Base-by-base conservation (phyloP, 30 jellyfish, hydroid and myxozoan species). In the Aurelia aurita region DNA sequence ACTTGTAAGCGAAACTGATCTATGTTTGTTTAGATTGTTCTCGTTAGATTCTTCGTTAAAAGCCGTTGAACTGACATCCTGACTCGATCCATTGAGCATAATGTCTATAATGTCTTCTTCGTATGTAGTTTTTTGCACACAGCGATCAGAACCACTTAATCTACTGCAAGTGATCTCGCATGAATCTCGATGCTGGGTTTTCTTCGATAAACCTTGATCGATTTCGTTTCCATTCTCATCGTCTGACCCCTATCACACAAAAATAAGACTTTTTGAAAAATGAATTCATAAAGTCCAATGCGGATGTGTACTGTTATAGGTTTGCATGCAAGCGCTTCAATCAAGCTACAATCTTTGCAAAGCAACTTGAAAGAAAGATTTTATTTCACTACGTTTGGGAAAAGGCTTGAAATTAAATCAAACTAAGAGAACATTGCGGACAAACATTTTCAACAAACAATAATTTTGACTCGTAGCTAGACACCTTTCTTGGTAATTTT, bases 1-100 rank as follows among this genome's bases (percentile, higher is more conserved):
- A 44, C 93, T 83, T 54, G 93, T 83, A 44, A 83, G 72, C 13
- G 93, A 83, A 16, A 83, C 93, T 3, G 93, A 83, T 23, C 83
- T 77, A 54, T 83, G 86, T 29, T 71, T 83, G 74, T 71, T 83
- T 34, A 83, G 62, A 14, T 60, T 44, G 44, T 62, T 83, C 25
- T 83, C 93, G 13, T 74, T 72, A 27, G 76, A 43, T 53, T 69
- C 84, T 18, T 83, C 93, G 58, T 49, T 39, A 71, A 83, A 83
- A 20, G 86, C 27, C 1, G 59, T 77, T 43, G 88, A 77, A 2
- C 69, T 32, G 55, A 68, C 58, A 25, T 83, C 93, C 8, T 57
- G 69, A 60, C 91, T 67, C 20, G 93, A 83, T 64, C 85, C 85
- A 64, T 71, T 83, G 25, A 83, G 43, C 74, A 83, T 54, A 15